A percentile compares a stretch with the other conserved stretches of the same genome.
These are phyloP conservation scores for Triplophysa tibetana DNA, from an alignment of 2,113 vertebrate genomes.

Conservation along the genomic window DNA sequence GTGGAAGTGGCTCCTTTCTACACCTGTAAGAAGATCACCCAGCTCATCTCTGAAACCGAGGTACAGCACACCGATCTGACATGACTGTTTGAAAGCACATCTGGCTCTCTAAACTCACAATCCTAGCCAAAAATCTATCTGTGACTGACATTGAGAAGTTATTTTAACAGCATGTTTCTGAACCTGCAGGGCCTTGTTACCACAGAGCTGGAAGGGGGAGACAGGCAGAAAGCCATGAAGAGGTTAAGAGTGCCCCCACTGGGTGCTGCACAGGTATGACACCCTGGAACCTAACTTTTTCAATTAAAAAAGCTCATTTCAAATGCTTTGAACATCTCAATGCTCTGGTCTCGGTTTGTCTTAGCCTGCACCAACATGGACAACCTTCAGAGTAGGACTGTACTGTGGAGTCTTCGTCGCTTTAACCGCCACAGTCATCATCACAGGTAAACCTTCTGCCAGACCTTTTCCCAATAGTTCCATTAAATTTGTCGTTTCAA, in stretches of 20 bases:
- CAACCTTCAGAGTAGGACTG: slow-evolving; percentile 94
- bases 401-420: slow-evolving; percentile 95
- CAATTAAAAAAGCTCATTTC: neutral
- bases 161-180: neutral
- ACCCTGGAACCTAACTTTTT: neutral
- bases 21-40: slow-evolving; percentile 99
- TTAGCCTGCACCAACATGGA: slow-evolving; percentile 97
- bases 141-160: neutral
- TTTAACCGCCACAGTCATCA: slow-evolving; percentile 83
- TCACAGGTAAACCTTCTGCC: slow-evolving; percentile 77
- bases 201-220: slow-evolving; percentile 93
- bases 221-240: slow-evolving; percentile 98
- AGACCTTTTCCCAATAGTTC: neutral
- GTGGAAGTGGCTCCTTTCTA: slow-evolving; percentile 98
- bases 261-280: slow-evolving; percentile 92
- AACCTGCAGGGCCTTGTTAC: slow-evolving; percentile 86
- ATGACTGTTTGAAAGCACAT: too few relatives aligned
- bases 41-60: slow-evolving; percentile 97
- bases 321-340: neutral
- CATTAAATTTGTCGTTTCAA: neutral
- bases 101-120: too few relatives aligned
- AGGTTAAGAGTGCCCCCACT: slow-evolving; percentile 94
- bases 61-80: slow-evolving; percentile 61
- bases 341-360: neutral
- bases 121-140: neutral